Base-by-base conservation (phyloP, 1,140 invertebrate genomes). In the Pristionchus pacificus region DNA sequence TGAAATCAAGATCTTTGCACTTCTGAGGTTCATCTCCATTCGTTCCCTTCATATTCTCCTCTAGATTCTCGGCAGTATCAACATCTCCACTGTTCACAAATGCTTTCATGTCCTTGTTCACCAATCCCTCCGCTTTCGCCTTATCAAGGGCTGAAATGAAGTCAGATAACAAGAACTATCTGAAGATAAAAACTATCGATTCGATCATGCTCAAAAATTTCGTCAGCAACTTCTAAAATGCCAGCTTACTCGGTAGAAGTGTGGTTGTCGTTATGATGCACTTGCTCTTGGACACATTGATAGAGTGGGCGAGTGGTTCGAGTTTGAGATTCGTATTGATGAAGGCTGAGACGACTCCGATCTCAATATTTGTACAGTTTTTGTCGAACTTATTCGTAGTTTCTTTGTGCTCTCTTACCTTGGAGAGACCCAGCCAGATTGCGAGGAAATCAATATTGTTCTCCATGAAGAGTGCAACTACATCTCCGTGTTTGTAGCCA, bases 271-370 rank as follows among this genome's bases (percentile, higher is more conserved):
- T 64, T 15, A 65, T 10, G 25, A 65, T 38, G 15, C 25, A 27
- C 33, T 65, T 65, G 64, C 31, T 25, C 27, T 65, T 65, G 10
- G 64, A 38, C 15, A 65, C 64, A 10, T 19, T 65, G 64, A 65
- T 65, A 24, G 64, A 92, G 84, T 95, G 91, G 0, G 89, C 79
- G 29, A 97, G 84, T 1, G 91, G 87, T 1, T 90, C 86, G 0
- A 88, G 86, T 3, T 89, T 86, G 31, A 94, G 85, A 83, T 94
- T 93, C 1, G 89, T 91, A 79, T 95, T 96, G 2, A 96, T 89
- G 0, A 96, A 85, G 0, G 93, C 92, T 1, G 90, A 88, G 0
- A 91, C 88, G 0, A 91, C 89, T 32, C 92, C 92, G n/a, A n/a
- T n/a, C n/a, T n/a, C n/a, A n/a, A n/a, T n/a, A n/a, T n/a, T n/a